phyloP scores from a whole-genome alignment of 53 echinoderm and acorn worm genomes.

The Patiria pectinifera region DNA sequence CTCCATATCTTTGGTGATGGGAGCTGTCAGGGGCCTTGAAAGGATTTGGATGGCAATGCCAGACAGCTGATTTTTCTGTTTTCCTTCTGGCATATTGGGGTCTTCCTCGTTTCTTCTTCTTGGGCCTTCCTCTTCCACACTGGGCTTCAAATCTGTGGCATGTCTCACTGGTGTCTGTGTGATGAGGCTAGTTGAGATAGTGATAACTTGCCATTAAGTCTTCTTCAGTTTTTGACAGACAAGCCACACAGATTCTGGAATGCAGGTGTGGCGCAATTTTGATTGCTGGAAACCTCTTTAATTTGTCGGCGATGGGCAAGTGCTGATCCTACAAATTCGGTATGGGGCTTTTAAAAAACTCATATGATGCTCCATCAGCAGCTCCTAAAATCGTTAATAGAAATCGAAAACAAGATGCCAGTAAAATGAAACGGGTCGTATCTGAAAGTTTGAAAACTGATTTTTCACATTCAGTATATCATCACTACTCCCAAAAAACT shows the following conservation, averaged over 20 bases:
- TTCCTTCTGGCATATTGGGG: conserved; percentile 9
- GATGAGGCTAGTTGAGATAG: neutral
- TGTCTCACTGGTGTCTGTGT: neutral
- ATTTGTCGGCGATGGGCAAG: neutral
- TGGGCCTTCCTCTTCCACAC: conserved; percentile 24
- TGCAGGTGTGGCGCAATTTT: neutral
- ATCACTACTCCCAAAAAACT: conserved; percentile 5
- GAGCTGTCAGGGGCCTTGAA: conserved; percentile 20
- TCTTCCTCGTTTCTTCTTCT: conserved; percentile 37
- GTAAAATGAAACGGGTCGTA: neutral
- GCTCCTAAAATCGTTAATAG: neutral
- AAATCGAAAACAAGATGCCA: neutral
- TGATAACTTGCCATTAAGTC: neutral
- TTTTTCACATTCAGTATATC: conserved; percentile 7
- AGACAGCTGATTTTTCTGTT: neutral
- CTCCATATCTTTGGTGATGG: conserved; percentile 23
- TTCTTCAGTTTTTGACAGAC: neutral
- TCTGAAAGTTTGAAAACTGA: neutral
- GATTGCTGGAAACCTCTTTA: neutral
- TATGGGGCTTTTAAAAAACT: neutral
- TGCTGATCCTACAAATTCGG: conserved; percentile 11
- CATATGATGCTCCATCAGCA: conserved; percentile 2
- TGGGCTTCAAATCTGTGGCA: neutral
- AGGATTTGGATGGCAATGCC: neutral
- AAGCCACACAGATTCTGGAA: neutral